phyloP scores from a whole-genome alignment of 1,140 invertebrate genomes.

The Drosophila serrata region DNA sequence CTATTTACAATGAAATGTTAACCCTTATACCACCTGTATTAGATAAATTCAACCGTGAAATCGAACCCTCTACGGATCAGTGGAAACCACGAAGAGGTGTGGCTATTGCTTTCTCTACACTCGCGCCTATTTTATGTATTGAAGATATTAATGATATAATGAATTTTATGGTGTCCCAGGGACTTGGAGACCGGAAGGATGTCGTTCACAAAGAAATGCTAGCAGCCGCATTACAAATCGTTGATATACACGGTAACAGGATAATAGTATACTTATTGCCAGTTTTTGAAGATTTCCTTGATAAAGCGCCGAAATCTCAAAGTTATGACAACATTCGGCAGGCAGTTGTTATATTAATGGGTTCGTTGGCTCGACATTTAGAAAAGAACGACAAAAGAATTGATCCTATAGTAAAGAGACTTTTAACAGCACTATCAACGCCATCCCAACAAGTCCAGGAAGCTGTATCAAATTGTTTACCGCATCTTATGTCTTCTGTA shows the following conservation, averaged over 20 bases:
- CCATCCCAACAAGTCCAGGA: constrained; percentile 99
- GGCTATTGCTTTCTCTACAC: constrained; percentile 91
- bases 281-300: constrained; percentile 95
- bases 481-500: constrained; percentile 96
- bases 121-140: constrained; percentile 88
- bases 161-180: constrained; percentile 94
- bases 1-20: constrained; percentile 92
- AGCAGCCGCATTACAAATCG: constrained; percentile 95
- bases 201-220: constrained; percentile 96
- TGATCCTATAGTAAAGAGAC: constrained; percentile 95
- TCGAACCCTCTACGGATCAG: constrained; percentile 92
- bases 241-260: constrained; percentile 96
- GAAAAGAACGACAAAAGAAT: constrained; percentile 95
- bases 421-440: constrained; percentile 96
- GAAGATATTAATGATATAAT: constrained; percentile 91
- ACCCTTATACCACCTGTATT: constrained; percentile 93
- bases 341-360: constrained; percentile 98
- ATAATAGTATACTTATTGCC: constrained; percentile 92
- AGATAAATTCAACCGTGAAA: constrained; percentile 96
- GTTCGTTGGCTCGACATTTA: constrained; percentile 97
- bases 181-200: constrained; percentile 94
- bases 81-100: constrained; percentile 96
- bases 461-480: constrained; percentile 98
- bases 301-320: constrained; percentile 95
- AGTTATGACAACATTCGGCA: constrained; percentile 97